Evolutionary conservation across 2,797 vertebrate genomes (phyloP), one percentile per base, ranked within the genome.

Genomic region (Myotis planiceps): DNA sequence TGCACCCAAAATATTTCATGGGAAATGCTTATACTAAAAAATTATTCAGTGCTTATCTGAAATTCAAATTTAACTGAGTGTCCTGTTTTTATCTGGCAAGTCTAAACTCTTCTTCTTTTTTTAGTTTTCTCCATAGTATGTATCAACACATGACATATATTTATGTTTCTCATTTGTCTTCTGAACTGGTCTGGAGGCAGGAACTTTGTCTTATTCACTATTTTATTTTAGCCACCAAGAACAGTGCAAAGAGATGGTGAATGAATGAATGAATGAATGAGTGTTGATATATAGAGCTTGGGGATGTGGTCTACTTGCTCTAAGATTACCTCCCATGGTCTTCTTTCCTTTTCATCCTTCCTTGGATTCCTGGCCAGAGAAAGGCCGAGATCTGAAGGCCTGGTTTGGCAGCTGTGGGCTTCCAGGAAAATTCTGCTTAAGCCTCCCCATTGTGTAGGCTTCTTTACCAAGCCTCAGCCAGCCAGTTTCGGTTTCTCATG

Each of bases 361-460:
- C 7, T 0, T 6, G 29, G 5, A 10, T 51, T n/a, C 2, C 29
- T 55, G 29, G 14, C 25, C 63, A 90, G 39, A 53, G 88, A 72
- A 95, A 1, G 21, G 14, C 12, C 53, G 75, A 15, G 37, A 23
- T 83, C 58, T 37, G 53, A 95, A 72, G 34, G 13, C 45, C 32
- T 92, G 42, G 27, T 65, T 92, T 84, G 72, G 34, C 78, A 69
- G 47, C 19, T 83, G 2, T 4, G 12, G 53, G 69, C 5, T 63
- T 95, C 74, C 83, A 66, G 45, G 65, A 93, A 95, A 91, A 84
- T 69, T 89, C 65, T 94, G 9, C 49, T 78, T 83, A 81, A 85
- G 37, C 9, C 13, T 80, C 10, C 29, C 13, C 16, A 79, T 68
- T 76, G 63, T 72, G 6, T 12, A 58, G 63, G 14, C 39, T 95